A percentile compares a stretch with the other conserved stretches of the same genome.
phyloP scores from a whole-genome alignment of 2,113 vertebrate species.

The Mugil cephalus region DNA sequence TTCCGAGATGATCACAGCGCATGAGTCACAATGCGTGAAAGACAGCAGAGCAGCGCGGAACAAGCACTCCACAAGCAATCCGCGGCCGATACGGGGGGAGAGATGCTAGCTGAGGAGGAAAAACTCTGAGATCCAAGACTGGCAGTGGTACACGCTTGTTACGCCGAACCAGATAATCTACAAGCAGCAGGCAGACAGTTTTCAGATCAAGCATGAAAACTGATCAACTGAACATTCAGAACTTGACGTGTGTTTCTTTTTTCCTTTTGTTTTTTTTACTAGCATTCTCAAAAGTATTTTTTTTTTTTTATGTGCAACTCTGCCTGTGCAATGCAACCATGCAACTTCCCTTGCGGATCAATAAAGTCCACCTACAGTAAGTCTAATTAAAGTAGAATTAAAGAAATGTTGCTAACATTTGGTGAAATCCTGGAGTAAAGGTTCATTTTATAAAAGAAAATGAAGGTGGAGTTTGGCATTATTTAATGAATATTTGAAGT shows the following conservation, averaged over 20 bases:
- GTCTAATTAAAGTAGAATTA: no score
- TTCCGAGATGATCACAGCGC: constrained; percentile 27
- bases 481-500: background rate
- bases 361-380: background rate
- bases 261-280: constrained; percentile 5
- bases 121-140: constrained; percentile 42
- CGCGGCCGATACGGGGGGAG: constrained; percentile 4
- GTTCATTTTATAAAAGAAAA: no score
- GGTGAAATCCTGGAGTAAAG: no score
- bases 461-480: background rate
- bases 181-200: constrained; percentile 38
- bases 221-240: constrained; percentile 43
- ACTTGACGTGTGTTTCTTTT: constrained; percentile 16
- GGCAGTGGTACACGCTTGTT: constrained; percentile 35
- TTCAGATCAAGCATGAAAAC: constrained; percentile 58
- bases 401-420: no score
- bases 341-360: no score
- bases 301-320: no score
- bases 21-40: constrained; percentile 13
- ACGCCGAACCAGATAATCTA: constrained; percentile 24
- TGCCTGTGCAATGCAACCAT: no score
- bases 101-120: constrained; percentile 28
- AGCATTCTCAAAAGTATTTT: no score
- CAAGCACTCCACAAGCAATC: constrained; percentile 25
- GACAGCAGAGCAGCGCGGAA: constrained; percentile 23